A percentile compares a stretch with the other conserved stretches of the same genome.
phyloP scores from a whole-genome alignment of 2,888 invertebrate species.

The Ichneumon xanthorius region DNA sequence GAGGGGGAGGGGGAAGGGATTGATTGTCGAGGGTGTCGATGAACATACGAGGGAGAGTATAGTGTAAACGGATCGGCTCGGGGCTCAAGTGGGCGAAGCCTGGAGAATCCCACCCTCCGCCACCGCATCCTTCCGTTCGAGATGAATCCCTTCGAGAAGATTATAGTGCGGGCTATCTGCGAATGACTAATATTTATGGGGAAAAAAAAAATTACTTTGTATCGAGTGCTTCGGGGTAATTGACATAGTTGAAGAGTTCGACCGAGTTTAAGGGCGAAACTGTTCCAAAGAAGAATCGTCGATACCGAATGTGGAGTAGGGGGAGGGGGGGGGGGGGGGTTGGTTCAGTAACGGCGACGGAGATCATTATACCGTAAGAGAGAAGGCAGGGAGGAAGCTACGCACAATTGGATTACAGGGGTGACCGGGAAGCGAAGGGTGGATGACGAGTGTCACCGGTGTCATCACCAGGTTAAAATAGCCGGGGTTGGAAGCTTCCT shows the following conservation, averaged over 20 bases:
- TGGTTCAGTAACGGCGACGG: not conserved
- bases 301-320: slow-evolving; percentile 5
- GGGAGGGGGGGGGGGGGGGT: no score
- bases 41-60: slow-evolving; percentile 10
- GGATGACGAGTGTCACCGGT: slow-evolving; percentile 64
- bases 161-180: not conserved
- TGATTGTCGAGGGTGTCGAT: slow-evolving; percentile 1
- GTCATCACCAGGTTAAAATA: slow-evolving; percentile 61
- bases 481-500: slow-evolving; percentile 33
- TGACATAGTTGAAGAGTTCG: slow-evolving; percentile 14
- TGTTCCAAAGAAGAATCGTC: slow-evolving; percentile 18
- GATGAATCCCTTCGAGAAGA: not conserved
- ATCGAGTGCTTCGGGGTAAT: not conserved
- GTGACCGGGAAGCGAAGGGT: slow-evolving; percentile 44
- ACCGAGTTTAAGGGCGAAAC: not conserved
- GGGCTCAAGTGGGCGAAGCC: slow-evolving; percentile 30
- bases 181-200: not conserved
- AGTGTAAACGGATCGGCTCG: not conserved
- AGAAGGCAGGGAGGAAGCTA: slow-evolving; percentile 20
- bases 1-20: not conserved
- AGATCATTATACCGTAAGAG: slow-evolving; percentile 12
- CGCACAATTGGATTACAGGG: slow-evolving; percentile 62
- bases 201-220: not conserved
- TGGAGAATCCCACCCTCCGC: not conserved
- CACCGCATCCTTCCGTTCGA: not conserved